Percentiles rank a stretch among this genome's conserved stretches.
Evolutionary conservation across 2,888 invertebrate species (phyloP).

Genomic region (Coenonympha glycerion): DNA sequence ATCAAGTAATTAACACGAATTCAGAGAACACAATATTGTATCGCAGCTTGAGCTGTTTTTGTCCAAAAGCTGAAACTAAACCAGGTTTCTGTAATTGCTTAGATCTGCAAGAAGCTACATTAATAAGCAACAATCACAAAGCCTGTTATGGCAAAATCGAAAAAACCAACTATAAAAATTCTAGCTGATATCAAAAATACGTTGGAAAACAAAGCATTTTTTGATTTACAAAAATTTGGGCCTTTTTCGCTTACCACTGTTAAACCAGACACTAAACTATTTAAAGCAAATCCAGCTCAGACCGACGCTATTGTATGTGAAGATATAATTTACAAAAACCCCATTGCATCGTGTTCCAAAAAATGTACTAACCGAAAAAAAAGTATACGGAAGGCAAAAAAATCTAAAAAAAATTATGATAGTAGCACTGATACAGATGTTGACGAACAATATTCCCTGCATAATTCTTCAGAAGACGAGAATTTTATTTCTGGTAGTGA

Average conservation of each 20-base stretch:
- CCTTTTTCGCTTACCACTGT: too few species aligned
- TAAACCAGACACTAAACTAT: too few species aligned
- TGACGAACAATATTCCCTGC: background rate
- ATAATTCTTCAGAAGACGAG: background rate
- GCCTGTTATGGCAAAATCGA: background rate
- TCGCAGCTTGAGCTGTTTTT: conserved; percentile 5
- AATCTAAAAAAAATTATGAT: background rate
- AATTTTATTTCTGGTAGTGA: conserved; percentile 15
- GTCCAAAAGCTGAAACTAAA: background rate
- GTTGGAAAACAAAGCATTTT: background rate
- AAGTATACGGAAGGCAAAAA: background rate
- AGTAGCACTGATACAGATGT: background rate
- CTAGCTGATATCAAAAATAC: background rate
- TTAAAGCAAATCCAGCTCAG: too few species aligned
- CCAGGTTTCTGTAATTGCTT: background rate
- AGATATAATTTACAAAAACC: too few species aligned
- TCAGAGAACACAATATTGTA: background rate
- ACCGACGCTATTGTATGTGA: too few species aligned
- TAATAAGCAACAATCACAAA: too few species aligned
- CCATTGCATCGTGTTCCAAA: background rate
- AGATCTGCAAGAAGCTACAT: background rate
- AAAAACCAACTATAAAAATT: background rate
- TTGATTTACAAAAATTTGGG: background rate
- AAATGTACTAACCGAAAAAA: background rate
- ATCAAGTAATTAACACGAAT: conserved; percentile 1